These are phyloP conservation scores for Myrmecophaga tridactyla DNA, from an alignment of 2,113 vertebrate species.

Conservation along the genomic window DNA sequence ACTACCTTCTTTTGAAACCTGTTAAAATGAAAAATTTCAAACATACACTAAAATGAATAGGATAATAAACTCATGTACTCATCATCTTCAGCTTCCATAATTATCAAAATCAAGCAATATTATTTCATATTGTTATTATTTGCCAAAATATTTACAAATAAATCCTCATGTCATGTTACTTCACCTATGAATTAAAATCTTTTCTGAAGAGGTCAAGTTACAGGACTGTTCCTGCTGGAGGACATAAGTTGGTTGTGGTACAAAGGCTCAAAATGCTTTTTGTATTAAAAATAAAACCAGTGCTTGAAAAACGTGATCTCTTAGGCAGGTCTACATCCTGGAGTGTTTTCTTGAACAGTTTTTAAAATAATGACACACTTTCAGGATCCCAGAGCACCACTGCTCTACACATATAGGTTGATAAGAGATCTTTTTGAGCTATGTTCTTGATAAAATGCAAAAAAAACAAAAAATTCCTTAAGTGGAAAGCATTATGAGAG, in stretches of 20 bases:
- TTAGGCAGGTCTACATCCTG: neutral
- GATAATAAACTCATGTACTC: neutral
- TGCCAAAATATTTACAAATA: neutral
- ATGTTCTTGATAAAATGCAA: slow-evolving; percentile 10
- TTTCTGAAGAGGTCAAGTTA: neutral
- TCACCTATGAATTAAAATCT: neutral
- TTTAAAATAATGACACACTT: neutral
- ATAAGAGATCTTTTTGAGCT: neutral
- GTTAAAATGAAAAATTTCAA: neutral
- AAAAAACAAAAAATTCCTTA: neutral
- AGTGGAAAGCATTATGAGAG: neutral
- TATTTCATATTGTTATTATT: neutral
- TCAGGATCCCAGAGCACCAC: neutral
- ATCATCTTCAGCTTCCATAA: neutral
- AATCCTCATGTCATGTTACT: neutral
- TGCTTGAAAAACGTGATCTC: neutral
- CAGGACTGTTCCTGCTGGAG: neutral
- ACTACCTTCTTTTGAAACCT: neutral
- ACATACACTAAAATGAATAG: neutral
- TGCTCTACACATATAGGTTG: neutral
- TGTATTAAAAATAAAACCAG: neutral
- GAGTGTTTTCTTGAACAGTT: neutral
- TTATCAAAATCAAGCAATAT: neutral
- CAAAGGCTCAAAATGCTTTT: slow-evolving; percentile 2
- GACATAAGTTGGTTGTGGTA: neutral